Conservation (phyloP, 2,888 invertebrate genomes). For the Philopedon plagiatum region DNA sequence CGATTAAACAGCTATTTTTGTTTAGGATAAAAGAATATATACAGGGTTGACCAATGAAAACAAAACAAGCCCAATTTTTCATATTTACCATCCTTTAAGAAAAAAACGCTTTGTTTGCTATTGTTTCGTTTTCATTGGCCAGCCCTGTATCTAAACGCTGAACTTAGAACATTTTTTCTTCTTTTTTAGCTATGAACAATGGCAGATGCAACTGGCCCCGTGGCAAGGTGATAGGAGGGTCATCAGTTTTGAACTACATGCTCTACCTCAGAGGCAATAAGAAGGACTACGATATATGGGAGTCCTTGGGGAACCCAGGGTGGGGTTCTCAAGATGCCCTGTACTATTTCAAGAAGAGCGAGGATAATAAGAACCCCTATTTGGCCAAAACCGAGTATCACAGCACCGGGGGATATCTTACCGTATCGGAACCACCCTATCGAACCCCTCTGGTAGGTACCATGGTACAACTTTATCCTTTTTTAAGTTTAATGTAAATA, state of each 20-base stretch:
- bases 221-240: conserved; percentile 93
- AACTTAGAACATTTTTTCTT: too few relatives aligned
- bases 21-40: too few relatives aligned
- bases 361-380: conserved; percentile 91
- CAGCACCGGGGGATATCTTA: conserved; percentile 84
- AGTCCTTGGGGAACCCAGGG: conserved; percentile 86
- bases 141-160: too few relatives aligned
- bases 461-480: neutral
- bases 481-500: too few relatives aligned
- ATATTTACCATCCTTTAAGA: too few relatives aligned
- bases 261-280: conserved; percentile 90
- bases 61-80: too few relatives aligned
- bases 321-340: conserved; percentile 88
- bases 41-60: too few relatives aligned
- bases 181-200: conserved; percentile 82
- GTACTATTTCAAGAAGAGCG: conserved; percentile 91
- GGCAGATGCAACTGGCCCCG: conserved; percentile 92
- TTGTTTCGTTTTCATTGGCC: conserved; percentile 71
- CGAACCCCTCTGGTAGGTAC: conserved; percentile 78
- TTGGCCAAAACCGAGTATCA: conserved; percentile 85
- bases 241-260: conserved; percentile 93
- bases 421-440: conserved; percentile 89
- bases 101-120: neutral
- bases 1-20: too few relatives aligned
- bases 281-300: conserved; percentile 93